Evolutionary conservation across 2,113 vertebrate species (phyloP).

Genomic region (Bettongia penicillata): DNA sequence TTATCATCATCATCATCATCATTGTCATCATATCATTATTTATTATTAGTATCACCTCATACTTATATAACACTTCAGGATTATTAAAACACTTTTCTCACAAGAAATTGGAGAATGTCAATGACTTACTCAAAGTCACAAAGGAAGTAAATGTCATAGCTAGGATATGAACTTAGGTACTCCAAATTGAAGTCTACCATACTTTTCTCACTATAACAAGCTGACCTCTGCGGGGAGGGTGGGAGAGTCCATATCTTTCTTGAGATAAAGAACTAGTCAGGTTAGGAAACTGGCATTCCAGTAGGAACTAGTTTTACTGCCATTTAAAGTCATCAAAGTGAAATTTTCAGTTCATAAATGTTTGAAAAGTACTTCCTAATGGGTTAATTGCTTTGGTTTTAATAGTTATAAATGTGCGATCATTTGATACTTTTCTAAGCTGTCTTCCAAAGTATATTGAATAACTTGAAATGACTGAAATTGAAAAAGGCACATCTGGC

Average conservation of each 20-base stretch:
- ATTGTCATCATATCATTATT: too few relatives aligned
- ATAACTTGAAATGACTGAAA: neutral
- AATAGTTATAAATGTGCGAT: neutral
- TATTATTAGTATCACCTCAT: neutral
- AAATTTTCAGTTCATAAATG: neutral
- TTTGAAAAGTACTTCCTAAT: neutral
- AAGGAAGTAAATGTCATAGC: neutral
- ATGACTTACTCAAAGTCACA: neutral
- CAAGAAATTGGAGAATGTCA: neutral
- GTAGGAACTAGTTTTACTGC: neutral
- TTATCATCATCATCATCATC: neutral
- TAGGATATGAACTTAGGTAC: neutral
- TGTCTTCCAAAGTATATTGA: neutral
- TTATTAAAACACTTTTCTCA: neutral
- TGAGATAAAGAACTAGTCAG: neutral
- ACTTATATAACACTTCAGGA: neutral
- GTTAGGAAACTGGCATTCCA: neutral
- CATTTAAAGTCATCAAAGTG: neutral
- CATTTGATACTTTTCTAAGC: neutral
- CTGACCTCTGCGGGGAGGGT: neutral
- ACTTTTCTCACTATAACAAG: neutral
- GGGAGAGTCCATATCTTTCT: neutral
- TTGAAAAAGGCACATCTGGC: neutral
- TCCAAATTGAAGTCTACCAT: neutral
- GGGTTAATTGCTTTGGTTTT: neutral